A percentile compares a stretch with the other conserved stretches of the same genome.
Conservation (phyloP, 2,113 vertebrate genomes). For the Anser cygnoides region DNA sequence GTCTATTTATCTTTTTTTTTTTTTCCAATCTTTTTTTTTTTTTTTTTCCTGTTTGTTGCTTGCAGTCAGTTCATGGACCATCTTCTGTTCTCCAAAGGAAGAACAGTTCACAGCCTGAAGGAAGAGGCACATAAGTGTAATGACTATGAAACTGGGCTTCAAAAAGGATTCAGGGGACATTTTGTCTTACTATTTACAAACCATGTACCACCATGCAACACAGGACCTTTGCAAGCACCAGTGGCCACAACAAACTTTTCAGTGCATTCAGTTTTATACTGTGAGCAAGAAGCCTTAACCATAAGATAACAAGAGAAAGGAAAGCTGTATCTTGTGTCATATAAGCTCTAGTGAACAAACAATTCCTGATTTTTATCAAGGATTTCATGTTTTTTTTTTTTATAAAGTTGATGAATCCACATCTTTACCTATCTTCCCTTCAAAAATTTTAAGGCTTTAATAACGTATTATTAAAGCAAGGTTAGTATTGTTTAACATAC, state of each 20-base stretch:
- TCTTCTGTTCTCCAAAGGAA: background rate
- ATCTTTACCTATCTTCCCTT: background rate
- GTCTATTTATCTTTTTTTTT: background rate
- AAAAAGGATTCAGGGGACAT: background rate
- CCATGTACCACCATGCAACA: background rate
- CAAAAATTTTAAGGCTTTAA: background rate
- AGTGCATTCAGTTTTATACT: background rate
- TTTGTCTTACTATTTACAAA: background rate
- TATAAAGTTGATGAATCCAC: background rate
- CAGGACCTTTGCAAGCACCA: background rate
- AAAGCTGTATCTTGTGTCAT: background rate
- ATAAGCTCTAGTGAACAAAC: background rate
- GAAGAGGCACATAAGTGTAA: background rate
- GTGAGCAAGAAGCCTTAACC: background rate
- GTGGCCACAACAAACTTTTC: background rate
- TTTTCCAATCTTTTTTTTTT: background rate
- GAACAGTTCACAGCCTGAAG: background rate
- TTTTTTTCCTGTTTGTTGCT: background rate
- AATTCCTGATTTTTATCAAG: background rate
- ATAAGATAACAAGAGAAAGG: background rate
- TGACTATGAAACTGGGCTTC: background rate
- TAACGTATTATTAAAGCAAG: background rate
- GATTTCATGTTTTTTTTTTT: background rate
- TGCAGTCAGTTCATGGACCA: background rate
- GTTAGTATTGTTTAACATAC: background rate